Conservation (phyloP, 2,797 vertebrate species). For the Tokudaia tokunoshimensis region DNA sequence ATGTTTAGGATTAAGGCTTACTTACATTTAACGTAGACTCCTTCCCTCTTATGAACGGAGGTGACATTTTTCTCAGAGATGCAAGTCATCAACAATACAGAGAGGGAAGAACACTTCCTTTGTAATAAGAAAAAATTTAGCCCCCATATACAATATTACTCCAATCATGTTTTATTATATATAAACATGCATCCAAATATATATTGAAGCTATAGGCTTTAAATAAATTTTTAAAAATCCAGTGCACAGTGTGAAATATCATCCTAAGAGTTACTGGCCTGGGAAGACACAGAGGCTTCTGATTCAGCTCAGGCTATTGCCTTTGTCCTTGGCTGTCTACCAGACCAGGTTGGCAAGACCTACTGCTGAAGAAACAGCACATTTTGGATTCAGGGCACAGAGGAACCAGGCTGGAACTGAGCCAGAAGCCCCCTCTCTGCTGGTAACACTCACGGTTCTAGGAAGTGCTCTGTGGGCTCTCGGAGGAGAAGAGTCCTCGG, state of each 20-base stretch:
- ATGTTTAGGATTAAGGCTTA: not conserved
- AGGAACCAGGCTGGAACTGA: not conserved
- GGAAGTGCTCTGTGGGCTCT: not conserved
- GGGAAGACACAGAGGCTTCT: not conserved
- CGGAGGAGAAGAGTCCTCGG: not conserved
- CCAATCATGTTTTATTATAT: not conserved
- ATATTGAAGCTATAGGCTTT: not conserved
- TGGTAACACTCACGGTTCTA: not conserved
- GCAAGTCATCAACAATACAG: not conserved
- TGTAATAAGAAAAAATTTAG: conserved; percentile 14
- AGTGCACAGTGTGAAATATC: not conserved
- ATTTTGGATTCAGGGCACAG: not conserved
- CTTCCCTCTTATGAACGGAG: not conserved
- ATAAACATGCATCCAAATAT: not conserved
- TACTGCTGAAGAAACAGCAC: not conserved
- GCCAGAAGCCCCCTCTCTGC: not conserved
- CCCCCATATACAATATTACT: not conserved
- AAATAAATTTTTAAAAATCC: not conserved
- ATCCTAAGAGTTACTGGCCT: not conserved
- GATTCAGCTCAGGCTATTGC: not conserved
- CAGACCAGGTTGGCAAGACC: not conserved
- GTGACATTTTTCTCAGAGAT: not conserved
- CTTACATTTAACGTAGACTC: not conserved
- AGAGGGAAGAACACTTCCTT: not conserved
- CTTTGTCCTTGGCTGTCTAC: not conserved